Evolutionary conservation across 2,113 vertebrate species (phyloP).

Genomic region (Elachura formosa): DNA sequence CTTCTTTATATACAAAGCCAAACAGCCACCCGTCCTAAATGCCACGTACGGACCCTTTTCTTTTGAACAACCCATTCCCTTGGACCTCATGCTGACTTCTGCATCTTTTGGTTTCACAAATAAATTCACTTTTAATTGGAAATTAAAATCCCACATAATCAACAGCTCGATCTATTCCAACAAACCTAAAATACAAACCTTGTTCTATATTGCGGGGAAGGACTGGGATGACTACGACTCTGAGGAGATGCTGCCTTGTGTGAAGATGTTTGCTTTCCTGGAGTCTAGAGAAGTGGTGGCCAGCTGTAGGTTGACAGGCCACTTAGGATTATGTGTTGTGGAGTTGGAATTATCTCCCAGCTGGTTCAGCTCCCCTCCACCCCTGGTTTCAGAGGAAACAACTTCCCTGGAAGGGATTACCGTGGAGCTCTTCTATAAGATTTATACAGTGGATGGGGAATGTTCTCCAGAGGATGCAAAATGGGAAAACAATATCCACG

Average conservation of each 20-base stretch:
- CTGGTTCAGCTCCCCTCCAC: conserved; percentile 83
- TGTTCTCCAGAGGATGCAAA: conserved; percentile 78
- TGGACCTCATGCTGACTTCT: conserved; percentile 78
- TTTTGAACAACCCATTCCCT: conserved; percentile 74
- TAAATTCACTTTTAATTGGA: conserved; percentile 80
- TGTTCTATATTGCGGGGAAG: conserved; percentile 88
- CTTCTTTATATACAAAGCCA: conserved; percentile 83
- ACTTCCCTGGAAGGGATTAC: conserved; percentile 66
- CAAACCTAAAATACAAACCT: conserved; percentile 84
- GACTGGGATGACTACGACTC: conserved; percentile 80
- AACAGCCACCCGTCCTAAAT: conserved; percentile 77
- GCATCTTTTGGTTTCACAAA: conserved; percentile 60
- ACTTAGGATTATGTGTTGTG: conserved; percentile 87
- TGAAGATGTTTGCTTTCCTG: conserved; percentile 81
- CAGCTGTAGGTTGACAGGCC: conserved; percentile 83
- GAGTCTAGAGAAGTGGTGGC: conserved; percentile 80
- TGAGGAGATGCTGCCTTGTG: conserved; percentile 79
- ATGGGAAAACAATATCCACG: conserved; percentile 73
- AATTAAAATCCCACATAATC: conserved; percentile 81
- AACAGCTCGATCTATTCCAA: conserved; percentile 80
- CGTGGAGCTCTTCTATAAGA: conserved; percentile 86
- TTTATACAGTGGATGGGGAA: conserved; percentile 77
- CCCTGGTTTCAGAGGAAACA: conserved; percentile 67
- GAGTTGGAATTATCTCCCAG: conserved; percentile 84
- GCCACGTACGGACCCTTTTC: conserved; percentile 89